Percentiles rank a stretch among this genome's conserved stretches.
phyloP scores from a whole-genome alignment of 2,797 vertebrate species.

The Ceryle rudis region DNA sequence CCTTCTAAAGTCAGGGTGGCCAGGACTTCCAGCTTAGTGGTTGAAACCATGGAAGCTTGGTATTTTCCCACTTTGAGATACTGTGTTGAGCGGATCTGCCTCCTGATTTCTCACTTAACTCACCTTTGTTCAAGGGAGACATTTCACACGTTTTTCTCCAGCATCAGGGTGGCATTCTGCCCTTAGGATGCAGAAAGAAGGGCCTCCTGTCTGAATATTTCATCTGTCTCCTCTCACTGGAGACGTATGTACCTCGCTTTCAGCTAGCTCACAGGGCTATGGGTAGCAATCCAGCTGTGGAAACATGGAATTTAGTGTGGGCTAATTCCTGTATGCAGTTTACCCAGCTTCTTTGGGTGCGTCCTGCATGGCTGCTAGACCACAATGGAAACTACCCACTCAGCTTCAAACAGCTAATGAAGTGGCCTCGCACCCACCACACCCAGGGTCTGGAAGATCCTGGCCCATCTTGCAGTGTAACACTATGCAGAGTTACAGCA shows the following conservation, averaged over 20 bases:
- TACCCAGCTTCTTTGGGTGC: constrained; percentile 54
- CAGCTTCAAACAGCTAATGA: constrained; percentile 69
- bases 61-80: background rate
- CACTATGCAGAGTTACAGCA: constrained; percentile 40
- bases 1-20: background rate
- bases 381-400: constrained; percentile 70
- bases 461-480: constrained; percentile 54
- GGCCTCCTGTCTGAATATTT: background rate
- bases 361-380: constrained; percentile 56
- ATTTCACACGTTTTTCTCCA: background rate
- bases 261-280: background rate
- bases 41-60: background rate
- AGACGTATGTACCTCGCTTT: background rate
- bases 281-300: constrained; percentile 4
- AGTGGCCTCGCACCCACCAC: constrained; percentile 60
- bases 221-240: background rate
- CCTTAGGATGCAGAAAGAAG: background rate
- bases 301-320: constrained; percentile 9
- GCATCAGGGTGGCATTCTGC: background rate
- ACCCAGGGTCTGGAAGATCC: constrained; percentile 61
- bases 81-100: background rate
- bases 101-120: background rate
- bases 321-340: constrained; percentile 37
- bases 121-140: background rate
- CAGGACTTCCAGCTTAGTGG: background rate